Evolutionary conservation across 2,113 vertebrate species (phyloP).

Genomic region (Struthidea cinerea): DNA sequence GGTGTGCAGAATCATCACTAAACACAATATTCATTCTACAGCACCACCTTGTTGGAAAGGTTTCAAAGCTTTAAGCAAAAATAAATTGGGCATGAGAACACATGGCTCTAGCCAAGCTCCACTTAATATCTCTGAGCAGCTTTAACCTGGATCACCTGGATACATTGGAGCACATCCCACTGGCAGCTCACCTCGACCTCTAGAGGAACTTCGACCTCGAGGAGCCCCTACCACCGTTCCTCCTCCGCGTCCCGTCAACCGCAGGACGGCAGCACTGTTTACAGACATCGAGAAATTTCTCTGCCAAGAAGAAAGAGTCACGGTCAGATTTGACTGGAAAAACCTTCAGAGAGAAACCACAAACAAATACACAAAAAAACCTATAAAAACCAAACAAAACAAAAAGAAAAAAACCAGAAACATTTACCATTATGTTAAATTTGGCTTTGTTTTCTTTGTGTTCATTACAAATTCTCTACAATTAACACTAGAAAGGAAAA

Average conservation of each 20-base stretch:
- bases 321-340: neutral
- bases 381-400: neutral
- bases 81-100: neutral
- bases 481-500: neutral
- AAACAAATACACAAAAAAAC: neutral
- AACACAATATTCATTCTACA: neutral
- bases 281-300: slow-evolving; percentile 99
- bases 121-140: neutral
- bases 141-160: neutral
- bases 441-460: neutral
- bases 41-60: neutral
- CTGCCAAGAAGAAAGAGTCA: slow-evolving; percentile 71
- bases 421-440: neutral
- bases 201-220: slow-evolving; percentile 96
- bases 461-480: neutral
- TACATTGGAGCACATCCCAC: neutral
- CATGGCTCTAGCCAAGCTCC: neutral
- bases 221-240: slow-evolving; percentile 90
- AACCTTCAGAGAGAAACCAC: neutral
- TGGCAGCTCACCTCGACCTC: slow-evolving; percentile 89
- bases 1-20: neutral
- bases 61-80: neutral
- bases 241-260: slow-evolving; percentile 86
- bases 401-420: neutral
- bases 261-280: slow-evolving; percentile 95